Percentiles rank a stretch among this genome's conserved stretches.
phyloP scores from a whole-genome alignment of 2,888 invertebrate species.

The Herminia tarsipennalis region DNA sequence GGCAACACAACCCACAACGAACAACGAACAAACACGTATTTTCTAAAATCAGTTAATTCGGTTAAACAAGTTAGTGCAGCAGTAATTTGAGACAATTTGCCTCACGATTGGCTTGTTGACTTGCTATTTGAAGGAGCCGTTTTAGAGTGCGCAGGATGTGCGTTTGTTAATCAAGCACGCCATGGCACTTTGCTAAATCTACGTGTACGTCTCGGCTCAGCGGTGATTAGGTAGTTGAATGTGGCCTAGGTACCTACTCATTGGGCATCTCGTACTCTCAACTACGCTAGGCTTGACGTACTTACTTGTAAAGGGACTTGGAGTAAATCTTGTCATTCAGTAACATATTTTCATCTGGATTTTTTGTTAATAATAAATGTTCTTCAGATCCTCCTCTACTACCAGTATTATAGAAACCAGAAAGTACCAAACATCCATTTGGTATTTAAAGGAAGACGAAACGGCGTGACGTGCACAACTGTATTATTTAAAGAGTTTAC shows the following conservation, averaged over 20 bases:
- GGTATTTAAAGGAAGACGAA: too few relatives aligned
- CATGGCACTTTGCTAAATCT: slow-evolving; percentile 40
- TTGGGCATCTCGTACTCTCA: too few relatives aligned
- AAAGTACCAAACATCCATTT: too few relatives aligned
- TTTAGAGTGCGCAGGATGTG: slow-evolving; percentile 59
- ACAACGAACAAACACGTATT: slow-evolving; percentile 55
- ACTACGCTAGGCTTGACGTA: too few relatives aligned
- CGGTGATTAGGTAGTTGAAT: slow-evolving; percentile 8
- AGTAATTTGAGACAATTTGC: slow-evolving; percentile 76
- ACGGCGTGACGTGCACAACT: too few relatives aligned
- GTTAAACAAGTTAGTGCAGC: slow-evolving; percentile 71
- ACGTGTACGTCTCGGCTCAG: slow-evolving; percentile 17
- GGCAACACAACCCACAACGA: slow-evolving; percentile 22
- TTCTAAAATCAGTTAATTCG: slow-evolving; percentile 75
- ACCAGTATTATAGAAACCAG: too few relatives aligned
- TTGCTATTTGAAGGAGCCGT: slow-evolving; percentile 62
- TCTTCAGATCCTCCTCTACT: too few relatives aligned
- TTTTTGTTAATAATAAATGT: too few relatives aligned
- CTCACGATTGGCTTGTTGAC: slow-evolving; percentile 68
- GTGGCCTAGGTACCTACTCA: background rate
- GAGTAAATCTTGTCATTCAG: too few relatives aligned
- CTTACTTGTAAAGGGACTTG: too few relatives aligned
- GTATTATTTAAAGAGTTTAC: too few relatives aligned
- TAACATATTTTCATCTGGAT: too few relatives aligned
- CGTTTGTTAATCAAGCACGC: slow-evolving; percentile 53